Evolutionary conservation across 2,113 vertebrate genomes (phyloP).

Genomic region (Pseudonaja textilis): DNA sequence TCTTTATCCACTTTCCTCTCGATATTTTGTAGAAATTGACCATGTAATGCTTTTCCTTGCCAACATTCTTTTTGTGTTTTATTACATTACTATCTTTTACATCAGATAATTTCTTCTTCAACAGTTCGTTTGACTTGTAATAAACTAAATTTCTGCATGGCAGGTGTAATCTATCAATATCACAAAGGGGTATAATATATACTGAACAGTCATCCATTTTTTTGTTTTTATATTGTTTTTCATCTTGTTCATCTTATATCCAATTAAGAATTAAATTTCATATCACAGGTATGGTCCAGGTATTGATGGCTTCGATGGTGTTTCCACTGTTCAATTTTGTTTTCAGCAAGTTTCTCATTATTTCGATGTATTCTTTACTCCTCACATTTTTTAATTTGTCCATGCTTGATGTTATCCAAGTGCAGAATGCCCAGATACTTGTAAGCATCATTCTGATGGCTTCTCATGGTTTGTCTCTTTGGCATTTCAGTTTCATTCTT

Average conservation of each 20-base stretch:
- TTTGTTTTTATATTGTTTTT: background rate
- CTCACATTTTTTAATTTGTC: too few relatives aligned
- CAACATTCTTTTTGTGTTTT: background rate
- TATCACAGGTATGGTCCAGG: background rate
- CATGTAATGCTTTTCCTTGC: background rate
- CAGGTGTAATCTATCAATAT: background rate
- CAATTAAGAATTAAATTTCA: background rate
- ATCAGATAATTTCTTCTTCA: background rate
- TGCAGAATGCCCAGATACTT: too few relatives aligned
- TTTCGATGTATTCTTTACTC: too few relatives aligned
- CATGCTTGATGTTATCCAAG: too few relatives aligned
- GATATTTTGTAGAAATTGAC: background rate
- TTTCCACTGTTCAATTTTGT: too few relatives aligned
- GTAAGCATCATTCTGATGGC: too few relatives aligned
- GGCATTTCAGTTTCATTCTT: too few relatives aligned
- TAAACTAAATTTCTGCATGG: background rate
- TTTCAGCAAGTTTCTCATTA: too few relatives aligned
- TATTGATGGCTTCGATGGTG: background rate
- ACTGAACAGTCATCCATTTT: background rate
- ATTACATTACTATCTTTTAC: background rate
- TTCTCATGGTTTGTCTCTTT: too few relatives aligned
- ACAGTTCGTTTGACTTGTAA: background rate
- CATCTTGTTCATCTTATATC: background rate
- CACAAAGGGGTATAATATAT: background rate
- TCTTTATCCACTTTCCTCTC: background rate